Evolutionary conservation across 1,140 invertebrate species (phyloP).

Genomic region (Copidosoma floridanum): DNA sequence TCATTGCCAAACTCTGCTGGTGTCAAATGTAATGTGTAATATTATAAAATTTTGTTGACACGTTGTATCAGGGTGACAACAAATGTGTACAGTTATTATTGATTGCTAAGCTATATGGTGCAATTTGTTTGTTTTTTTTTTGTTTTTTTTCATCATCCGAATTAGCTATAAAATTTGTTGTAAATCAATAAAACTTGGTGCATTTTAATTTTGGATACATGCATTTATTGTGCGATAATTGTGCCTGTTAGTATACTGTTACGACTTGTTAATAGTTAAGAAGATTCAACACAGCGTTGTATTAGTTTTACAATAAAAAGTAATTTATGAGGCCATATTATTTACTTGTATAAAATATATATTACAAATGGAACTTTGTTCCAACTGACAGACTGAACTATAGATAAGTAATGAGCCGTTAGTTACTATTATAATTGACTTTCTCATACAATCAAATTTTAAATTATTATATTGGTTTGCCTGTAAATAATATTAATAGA

Average conservation of each 20-base stretch:
- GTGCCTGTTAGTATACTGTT: constrained; percentile 9
- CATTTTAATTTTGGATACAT: neutral
- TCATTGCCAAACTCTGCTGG: too few relatives aligned
- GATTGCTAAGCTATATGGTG: constrained; percentile 33
- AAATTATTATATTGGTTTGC: constrained; percentile 25
- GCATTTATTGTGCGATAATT: constrained; percentile 8
- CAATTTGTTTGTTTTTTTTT: constrained; percentile 34
- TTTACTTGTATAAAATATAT: constrained; percentile 10
- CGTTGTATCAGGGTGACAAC: constrained; percentile 48
- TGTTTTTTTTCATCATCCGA: too few relatives aligned
- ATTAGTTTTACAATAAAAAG: neutral
- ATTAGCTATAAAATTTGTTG: too few relatives aligned
- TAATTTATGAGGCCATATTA: constrained; percentile 22
- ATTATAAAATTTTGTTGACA: constrained; percentile 35
- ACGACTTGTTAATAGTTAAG: constrained; percentile 1
- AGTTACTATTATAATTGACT: too few relatives aligned
- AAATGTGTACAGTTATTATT: constrained; percentile 42
- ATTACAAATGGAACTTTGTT: constrained; percentile 14
- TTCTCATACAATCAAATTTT: too few relatives aligned
- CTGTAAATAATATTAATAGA: constrained; percentile 20
- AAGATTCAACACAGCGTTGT: neutral
- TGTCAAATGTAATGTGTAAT: too few relatives aligned
- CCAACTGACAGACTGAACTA: constrained; percentile 17
- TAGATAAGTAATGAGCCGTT: constrained; percentile 10
- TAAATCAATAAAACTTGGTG: constrained; percentile 18